phyloP scores from a whole-genome alignment of 1,140 invertebrate species.

The Homarus americanus region DNA sequence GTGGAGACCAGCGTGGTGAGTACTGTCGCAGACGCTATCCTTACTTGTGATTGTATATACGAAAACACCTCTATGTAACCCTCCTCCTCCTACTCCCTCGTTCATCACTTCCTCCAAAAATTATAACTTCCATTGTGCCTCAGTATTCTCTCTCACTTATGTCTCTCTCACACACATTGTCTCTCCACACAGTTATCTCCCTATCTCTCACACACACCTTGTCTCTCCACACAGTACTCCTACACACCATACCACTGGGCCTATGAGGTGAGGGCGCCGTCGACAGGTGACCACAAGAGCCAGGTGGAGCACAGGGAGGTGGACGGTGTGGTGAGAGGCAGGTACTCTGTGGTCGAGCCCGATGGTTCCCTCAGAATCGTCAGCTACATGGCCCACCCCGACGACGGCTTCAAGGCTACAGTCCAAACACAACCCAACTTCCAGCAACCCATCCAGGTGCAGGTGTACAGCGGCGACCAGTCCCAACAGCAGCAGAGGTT shows the following conservation, averaged over 20 bases:
- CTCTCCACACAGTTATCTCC: too few relatives aligned
- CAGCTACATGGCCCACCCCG: slow-evolving; percentile 41
- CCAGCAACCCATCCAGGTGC: not conserved
- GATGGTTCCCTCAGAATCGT: slow-evolving; percentile 43
- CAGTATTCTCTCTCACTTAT: too few relatives aligned
- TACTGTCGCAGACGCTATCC: not conserved
- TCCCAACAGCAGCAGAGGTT: not conserved
- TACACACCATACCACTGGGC: slow-evolving; percentile 40
- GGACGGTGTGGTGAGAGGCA: slow-evolving; percentile 45
- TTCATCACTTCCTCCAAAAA: too few relatives aligned
- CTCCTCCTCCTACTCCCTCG: too few relatives aligned
- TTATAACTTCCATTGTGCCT: too few relatives aligned
- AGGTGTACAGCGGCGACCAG: not conserved
- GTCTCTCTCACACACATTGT: too few relatives aligned
- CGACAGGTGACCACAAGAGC: slow-evolving; percentile 42
- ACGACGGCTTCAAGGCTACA: slow-evolving; percentile 40
- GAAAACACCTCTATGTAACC: not conserved
- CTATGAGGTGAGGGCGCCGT: slow-evolving; percentile 38
- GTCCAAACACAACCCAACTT: not conserved
- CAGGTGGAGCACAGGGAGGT: slow-evolving; percentile 23
- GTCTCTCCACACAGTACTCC: slow-evolving; percentile 17
- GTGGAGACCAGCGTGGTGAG: not conserved
- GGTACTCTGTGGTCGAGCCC: slow-evolving; percentile 42
- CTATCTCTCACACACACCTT: not conserved
- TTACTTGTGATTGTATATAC: not conserved